Base-by-base conservation (phyloP, 2,113 vertebrate genomes). In the Lepus timidus region DNA sequence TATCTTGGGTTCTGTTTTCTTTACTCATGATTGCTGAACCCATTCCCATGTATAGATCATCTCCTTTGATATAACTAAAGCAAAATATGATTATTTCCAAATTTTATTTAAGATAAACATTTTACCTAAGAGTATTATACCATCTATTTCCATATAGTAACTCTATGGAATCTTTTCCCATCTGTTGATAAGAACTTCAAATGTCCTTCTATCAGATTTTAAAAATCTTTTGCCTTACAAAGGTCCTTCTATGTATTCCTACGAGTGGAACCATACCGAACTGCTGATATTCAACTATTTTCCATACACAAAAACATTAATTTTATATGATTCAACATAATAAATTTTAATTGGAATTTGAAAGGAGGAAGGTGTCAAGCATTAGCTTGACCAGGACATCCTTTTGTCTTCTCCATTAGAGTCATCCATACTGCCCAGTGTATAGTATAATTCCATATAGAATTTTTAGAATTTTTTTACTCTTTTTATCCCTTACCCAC, bases 1-100 rank as follows among this genome's bases (percentile, higher is more conserved):
- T 64, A 86, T 52, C 13, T 86, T 85, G 80, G n/a, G 16, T 19
- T 80, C 67, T 90, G n/a, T 94, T 81, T 91, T 80, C 39, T 52
- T 88, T 65, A 73, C 52, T 33, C 82, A 33, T 33, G 20, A 44
- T 73, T 55, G 22, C 29, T 85, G 65, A 73, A 58, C 27, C 16
- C 12, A 65, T 85, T 73, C 25, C 6, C 65, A 10, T 79, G 71
- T 85, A 80, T 11, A 85, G 11, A 85, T n/a, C 44, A 79, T 52
- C 44, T 90, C 36, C 61, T 39, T 93, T 90, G 62, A 82, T 2
- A 68, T 6, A 62, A 90, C 29, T 81, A 76, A 76, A 64, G 22
- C 27, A 92, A 87, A 86, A 44, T 71, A 90, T 52, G 8, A 25
- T 55, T 94, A 33, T 44, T 22, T 52, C 51, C 13, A 78, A 44